Evolutionary conservation across 2,113 vertebrate species (phyloP), one percentile per base, ranked within the genome.

Genomic region (Chaenogobius annularis): DNA sequence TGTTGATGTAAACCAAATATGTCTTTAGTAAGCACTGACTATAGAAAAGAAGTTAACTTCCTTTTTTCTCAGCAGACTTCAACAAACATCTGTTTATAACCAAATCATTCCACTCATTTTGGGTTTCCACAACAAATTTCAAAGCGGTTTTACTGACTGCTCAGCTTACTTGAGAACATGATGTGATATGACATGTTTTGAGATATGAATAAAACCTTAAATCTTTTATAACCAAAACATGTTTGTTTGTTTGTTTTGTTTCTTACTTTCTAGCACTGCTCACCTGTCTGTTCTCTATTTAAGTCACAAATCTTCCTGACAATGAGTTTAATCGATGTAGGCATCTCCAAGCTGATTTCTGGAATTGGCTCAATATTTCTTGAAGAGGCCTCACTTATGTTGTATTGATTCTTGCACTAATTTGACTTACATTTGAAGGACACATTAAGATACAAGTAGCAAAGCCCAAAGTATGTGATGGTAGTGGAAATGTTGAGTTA

Each of bases 301-400:
- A 31, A 2, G 58, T 75, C 63, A 70, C 75, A 62, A 87, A 87
- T 69, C 83, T 82, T 90, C 66, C 81, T 80, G 77, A 83, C 37
- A 6, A 7, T 40, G 37, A 40, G 80, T 61, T 77, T 70, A 87
- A 89, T 89, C 83, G 69, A 69, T 88, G 73, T 46, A 76, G 77
- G 58, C 85, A 75, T 80, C 55, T 77, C 56, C 64, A 48, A 5
- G 8, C 70, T 62, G 71, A 70, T 92, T 91, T 84, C 85, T 82
- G 87, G 84, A 92, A 91, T 43, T 75, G 66, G 88, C 81, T 85
- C 80, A 83, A 50, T 82, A 79, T 89, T 92, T 88, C 76, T 83
- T 87, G 84, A 85, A 84, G 77, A 84, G 68, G 79, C 68, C 67
- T 73, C 83, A 73, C 67, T 74, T 64, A 23, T 22, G 20, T 74